Evolutionary conservation across 2,888 invertebrate genomes (phyloP).

Genomic region (Campopleginae sp.): DNA sequence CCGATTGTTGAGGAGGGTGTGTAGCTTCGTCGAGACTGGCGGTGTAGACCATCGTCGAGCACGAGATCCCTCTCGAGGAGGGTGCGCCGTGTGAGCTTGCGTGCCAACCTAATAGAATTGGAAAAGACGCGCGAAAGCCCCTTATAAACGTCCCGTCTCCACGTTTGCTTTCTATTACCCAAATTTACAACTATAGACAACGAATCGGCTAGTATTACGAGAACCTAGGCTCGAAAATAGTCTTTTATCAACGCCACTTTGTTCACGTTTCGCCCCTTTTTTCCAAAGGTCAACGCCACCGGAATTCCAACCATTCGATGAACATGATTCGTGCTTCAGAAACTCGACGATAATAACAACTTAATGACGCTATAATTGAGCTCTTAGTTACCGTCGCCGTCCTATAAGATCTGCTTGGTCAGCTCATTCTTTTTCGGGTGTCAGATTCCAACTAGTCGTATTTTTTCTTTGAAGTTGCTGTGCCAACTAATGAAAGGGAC

Average conservation of each 20-base stretch:
- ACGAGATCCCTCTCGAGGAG: slow-evolving; percentile 38
- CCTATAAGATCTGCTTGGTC: background rate
- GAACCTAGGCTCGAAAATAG: slow-evolving; percentile 20
- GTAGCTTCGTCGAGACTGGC: slow-evolving; percentile 4
- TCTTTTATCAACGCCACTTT: slow-evolving; percentile 35
- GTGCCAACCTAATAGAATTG: slow-evolving; percentile 71
- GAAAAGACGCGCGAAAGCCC: slow-evolving; percentile 68
- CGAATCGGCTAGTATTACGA: slow-evolving; percentile 3
- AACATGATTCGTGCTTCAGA: background rate
- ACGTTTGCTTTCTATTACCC: slow-evolving; percentile 60
- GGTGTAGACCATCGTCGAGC: slow-evolving; percentile 56
- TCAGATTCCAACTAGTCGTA: background rate
- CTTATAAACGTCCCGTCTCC: slow-evolving; percentile 55
- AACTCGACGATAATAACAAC: slow-evolving; percentile 12
- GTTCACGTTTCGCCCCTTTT: background rate
- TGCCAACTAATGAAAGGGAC: background rate
- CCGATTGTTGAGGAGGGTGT: slow-evolving; percentile 36
- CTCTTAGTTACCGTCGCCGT: background rate
- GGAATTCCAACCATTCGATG: background rate
- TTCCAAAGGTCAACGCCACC: slow-evolving; percentile 6
- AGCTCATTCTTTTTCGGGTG: background rate
- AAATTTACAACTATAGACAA: slow-evolving; percentile 15
- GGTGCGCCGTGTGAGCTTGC: slow-evolving; percentile 66
- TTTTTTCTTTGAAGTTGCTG: background rate
- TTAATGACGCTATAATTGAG: slow-evolving; percentile 31